Percentiles rank a stretch among this genome's conserved stretches.
phyloP scores from a whole-genome alignment of 2,888 invertebrate species.

The Melanargia galathea region DNA sequence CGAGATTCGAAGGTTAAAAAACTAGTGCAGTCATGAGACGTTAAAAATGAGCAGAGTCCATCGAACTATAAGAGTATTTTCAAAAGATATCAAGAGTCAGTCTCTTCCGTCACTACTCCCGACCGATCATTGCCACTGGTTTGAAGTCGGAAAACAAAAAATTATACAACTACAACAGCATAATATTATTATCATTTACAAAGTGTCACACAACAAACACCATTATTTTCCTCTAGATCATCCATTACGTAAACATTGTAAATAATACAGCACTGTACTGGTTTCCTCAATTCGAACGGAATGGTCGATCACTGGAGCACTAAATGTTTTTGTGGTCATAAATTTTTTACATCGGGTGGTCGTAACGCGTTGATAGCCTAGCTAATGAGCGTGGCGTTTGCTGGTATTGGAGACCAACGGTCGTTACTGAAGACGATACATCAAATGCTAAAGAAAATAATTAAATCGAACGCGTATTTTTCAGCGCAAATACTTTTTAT shows the following conservation, averaged over 20 bases:
- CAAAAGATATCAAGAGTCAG: no score
- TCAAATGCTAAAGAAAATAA: slow-evolving; percentile 20
- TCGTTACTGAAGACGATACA: slow-evolving; percentile 12
- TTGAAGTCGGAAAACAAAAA: not conserved
- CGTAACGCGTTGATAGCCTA: slow-evolving; percentile 54
- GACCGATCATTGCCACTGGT: not conserved
- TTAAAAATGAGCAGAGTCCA: no score
- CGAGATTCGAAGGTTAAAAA: no score
- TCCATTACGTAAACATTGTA: slow-evolving; percentile 8
- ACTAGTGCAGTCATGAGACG: no score
- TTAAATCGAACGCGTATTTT: slow-evolving; percentile 15
- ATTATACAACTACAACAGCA: not conserved
- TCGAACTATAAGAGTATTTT: no score
- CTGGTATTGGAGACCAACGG: slow-evolving; percentile 23
- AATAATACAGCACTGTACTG: slow-evolving; percentile 34
- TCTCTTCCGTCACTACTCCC: no score
- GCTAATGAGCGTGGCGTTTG: slow-evolving; percentile 50
- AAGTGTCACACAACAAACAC: not conserved
- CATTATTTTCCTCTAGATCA: slow-evolving; percentile 7
- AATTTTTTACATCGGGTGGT: slow-evolving; percentile 51
- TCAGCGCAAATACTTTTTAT: slow-evolving; percentile 14
- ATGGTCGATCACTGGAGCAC: slow-evolving; percentile 45
- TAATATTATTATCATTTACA: no score
- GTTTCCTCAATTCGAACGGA: slow-evolving; percentile 44
- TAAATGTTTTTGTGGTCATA: slow-evolving; percentile 53